Conservation (phyloP, 2,113 vertebrate genomes). For the Danio rerio region GRCz12tu NC_133178.1:36545001-36545500, state of each 20-base stretch:
- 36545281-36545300: not conserved
- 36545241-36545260: constrained; percentile 20
- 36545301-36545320: constrained; percentile 7
- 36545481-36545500: not conserved
- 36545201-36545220: not conserved
- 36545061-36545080: too few relatives aligned
- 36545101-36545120: too few relatives aligned
- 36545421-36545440: not conserved
- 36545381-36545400: not conserved
- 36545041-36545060: too few relatives aligned
- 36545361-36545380: not conserved
- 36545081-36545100: too few relatives aligned
- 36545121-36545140: not conserved
- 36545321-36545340: not conserved
- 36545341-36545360: constrained; percentile 7
- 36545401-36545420: not conserved
- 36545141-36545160: not conserved
- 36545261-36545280: constrained; percentile 19
- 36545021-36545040: too few relatives aligned
- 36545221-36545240: constrained; percentile 23
- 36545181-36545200: not conserved
- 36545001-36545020: too few relatives aligned
- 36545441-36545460: not conserved
- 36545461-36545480: not conserved
- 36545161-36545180: not conserved